phyloP scores from a whole-genome alignment of 2,888 invertebrate genomes.

The Muschampia plurimacula region DNA sequence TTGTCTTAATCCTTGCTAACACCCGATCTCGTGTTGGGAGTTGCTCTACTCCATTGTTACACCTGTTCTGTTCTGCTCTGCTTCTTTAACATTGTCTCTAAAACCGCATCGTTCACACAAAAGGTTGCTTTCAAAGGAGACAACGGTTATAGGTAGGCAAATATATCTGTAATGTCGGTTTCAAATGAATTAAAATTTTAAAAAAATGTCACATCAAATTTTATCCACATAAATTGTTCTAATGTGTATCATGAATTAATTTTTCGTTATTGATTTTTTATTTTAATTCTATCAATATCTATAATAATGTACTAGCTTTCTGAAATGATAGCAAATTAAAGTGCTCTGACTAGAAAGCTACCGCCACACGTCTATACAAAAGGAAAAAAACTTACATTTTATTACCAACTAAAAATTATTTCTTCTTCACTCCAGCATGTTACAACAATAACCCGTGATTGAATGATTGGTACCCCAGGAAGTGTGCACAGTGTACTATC shows the following conservation, averaged over 20 bases:
- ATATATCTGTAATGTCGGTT: not conserved
- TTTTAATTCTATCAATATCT: too few relatives aligned
- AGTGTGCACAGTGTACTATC: not conserved
- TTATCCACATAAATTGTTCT: too few relatives aligned
- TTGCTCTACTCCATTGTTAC: conserved; percentile 37
- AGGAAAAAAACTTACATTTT: not conserved
- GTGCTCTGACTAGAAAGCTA: not conserved
- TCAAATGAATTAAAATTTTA: too few relatives aligned
- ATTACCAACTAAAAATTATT: not conserved
- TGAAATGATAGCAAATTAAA: not conserved
- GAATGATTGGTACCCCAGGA: conserved; percentile 15
- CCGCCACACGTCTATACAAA: not conserved
- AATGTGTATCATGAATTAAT: too few relatives aligned
- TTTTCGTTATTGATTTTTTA: too few relatives aligned
- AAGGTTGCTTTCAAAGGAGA: conserved; percentile 15
- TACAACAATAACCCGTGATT: conserved; percentile 14
- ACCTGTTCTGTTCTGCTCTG: conserved; percentile 65
- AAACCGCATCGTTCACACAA: conserved; percentile 29
- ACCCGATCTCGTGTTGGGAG: conserved; percentile 55
- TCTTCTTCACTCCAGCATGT: not conserved
- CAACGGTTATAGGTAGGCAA: conserved; percentile 3
- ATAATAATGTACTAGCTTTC: not conserved
- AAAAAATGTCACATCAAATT: too few relatives aligned
- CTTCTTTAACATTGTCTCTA: conserved; percentile 50
- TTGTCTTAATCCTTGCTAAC: conserved; percentile 37